Percentiles rank a stretch among this genome's conserved stretches.
phyloP scores from a whole-genome alignment of 2,888 invertebrate genomes.

The Polietes domitor region DNA sequence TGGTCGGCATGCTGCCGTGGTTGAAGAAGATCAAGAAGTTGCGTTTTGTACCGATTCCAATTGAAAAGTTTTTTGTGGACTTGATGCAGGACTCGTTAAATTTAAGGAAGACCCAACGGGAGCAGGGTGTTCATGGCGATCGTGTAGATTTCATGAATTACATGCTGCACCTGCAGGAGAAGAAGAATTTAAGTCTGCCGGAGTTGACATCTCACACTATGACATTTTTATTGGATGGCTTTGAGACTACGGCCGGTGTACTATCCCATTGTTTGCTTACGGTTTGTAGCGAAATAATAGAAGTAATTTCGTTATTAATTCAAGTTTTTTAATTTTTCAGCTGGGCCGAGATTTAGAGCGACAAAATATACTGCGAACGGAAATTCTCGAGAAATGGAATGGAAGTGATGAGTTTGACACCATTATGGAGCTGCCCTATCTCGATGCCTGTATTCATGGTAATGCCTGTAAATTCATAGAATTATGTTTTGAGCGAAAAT shows the following conservation, averaged over 20 bases:
- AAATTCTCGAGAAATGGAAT: constrained; percentile 69
- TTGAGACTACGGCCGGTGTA: constrained; percentile 75
- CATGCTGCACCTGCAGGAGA: constrained; percentile 76
- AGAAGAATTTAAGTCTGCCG: constrained; percentile 71
- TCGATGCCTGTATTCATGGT: constrained; percentile 78
- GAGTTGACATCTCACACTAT: constrained; percentile 75
- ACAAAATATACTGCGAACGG: constrained; percentile 73
- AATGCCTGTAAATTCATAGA: not conserved
- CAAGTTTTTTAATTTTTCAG: constrained; percentile 52
- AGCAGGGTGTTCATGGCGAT: constrained; percentile 64
- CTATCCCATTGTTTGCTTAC: constrained; percentile 73
- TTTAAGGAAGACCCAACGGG: constrained; percentile 67
- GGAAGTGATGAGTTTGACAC: constrained; percentile 72
- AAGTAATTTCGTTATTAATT: not conserved
- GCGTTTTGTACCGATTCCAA: constrained; percentile 81
- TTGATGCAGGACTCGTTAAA: constrained; percentile 73
- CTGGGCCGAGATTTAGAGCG: constrained; percentile 72
- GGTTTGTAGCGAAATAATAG: constrained; percentile 33
- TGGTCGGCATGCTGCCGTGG: constrained; percentile 73
- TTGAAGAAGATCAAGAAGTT: constrained; percentile 71
- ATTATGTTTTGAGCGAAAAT: not conserved
- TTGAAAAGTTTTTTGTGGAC: constrained; percentile 81
- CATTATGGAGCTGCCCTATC: constrained; percentile 73
- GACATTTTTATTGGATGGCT: constrained; percentile 78
- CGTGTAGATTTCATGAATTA: constrained; percentile 77